phyloP scores from a whole-genome alignment of 2,797 vertebrate species.

The Falco peregrinus region DNA sequence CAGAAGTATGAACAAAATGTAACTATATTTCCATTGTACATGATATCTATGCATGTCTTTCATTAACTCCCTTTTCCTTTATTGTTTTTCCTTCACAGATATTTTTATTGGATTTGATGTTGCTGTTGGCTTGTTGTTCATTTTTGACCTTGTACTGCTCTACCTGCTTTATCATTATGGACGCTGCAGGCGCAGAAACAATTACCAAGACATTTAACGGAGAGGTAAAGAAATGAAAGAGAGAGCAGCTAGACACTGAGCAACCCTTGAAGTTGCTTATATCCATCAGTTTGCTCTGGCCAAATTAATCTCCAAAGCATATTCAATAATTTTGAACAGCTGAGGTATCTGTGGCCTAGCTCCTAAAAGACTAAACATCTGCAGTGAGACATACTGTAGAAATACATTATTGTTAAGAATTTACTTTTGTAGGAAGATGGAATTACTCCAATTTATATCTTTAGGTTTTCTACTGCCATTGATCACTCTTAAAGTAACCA shows the following conservation, averaged over 20 bases:
- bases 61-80: not conserved
- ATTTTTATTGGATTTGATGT: conserved; percentile 52
- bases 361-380: not conserved
- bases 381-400: not conserved
- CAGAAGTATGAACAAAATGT: not conserved
- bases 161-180: conserved; percentile 64
- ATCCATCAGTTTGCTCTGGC: not conserved
- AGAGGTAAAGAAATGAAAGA: not conserved
- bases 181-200: conserved; percentile 66
- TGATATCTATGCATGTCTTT: not conserved
- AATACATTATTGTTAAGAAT: not conserved
- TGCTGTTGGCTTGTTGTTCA: conserved; percentile 49
- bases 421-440: not conserved
- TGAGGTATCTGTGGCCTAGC: not conserved
- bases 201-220: conserved; percentile 61
- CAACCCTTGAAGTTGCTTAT: not conserved
- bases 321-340: not conserved
- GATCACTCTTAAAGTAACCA: not conserved
- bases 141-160: conserved; percentile 60
- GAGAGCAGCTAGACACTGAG: not conserved
- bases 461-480: not conserved
- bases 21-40: not conserved
- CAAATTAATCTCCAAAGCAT: not conserved
- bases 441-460: not conserved
- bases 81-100: conserved; percentile 24